These are phyloP conservation scores for Andrena cerasifolii DNA, from an alignment of 1,140 invertebrate genomes.

Conservation along the genomic window DNA sequence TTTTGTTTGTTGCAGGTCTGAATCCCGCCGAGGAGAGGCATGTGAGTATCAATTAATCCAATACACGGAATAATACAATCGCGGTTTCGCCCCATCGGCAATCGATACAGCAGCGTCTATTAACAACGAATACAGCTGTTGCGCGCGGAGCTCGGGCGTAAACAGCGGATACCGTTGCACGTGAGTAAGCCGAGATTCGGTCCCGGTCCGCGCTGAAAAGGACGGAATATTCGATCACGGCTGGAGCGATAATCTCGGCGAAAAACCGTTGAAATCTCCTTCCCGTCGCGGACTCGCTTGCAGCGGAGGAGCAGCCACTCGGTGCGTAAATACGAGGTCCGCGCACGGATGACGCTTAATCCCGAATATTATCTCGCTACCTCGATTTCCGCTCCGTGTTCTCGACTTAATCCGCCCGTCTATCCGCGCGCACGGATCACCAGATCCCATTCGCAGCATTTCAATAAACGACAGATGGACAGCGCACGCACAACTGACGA, in stretches of 20 bases:
- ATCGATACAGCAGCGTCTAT: constrained; percentile 31
- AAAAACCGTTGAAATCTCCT: constrained; percentile 20
- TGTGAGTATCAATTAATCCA: constrained; percentile 83
- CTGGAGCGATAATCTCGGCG: constrained; percentile 17
- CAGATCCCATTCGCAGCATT: not conserved
- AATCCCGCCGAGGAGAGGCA: constrained; percentile 87
- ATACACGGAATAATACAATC: not conserved
- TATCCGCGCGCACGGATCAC: constrained; percentile 28
- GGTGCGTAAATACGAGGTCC: constrained; percentile 3
- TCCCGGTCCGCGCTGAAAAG: not conserved
- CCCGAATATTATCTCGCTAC: constrained; percentile 64
- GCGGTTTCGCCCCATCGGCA: constrained; percentile 4
- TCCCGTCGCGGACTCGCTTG: not conserved
- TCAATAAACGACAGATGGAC: not conserved
- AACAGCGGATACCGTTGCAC: constrained; percentile 18
- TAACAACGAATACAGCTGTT: constrained; percentile 25
- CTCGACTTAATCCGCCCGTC: constrained; percentile 61
- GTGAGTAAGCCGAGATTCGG: not conserved
- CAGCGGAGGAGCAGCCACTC: no score
- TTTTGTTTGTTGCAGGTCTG: constrained; percentile 84
- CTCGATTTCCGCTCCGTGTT: constrained; percentile 54
- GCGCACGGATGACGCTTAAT: constrained; percentile 27
- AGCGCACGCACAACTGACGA: not conserved
- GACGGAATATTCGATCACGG: not conserved
- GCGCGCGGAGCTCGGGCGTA: not conserved